Base-by-base conservation (phyloP, 2,113 vertebrate genomes). In the Cavia porcellus region DNA sequence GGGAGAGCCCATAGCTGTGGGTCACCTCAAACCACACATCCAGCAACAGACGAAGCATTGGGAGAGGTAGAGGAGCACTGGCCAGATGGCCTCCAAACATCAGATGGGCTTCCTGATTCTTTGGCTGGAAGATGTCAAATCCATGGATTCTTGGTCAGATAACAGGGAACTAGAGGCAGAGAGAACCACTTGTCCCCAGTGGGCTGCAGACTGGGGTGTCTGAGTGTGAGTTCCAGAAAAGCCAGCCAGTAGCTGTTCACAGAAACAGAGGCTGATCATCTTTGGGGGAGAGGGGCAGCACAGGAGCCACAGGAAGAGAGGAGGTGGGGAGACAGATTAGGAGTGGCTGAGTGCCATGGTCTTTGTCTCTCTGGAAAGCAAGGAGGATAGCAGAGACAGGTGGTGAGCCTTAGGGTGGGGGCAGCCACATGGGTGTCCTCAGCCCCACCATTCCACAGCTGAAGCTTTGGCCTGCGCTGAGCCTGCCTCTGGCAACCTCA, bases 321-420 rank as follows among this genome's bases (percentile, higher is more conserved):
- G 32, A 7, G 7, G 0, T 2, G 14, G 20, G 52, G 14, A 32
- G 52, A 3, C 17, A 24, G 30, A 45, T 15, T 25, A 14, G 2
- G 50, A 55, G 84, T 1, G 0, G 35, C 25, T 1, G 3, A 62
- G 32, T 0, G 1, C 24, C 6, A 20, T 32, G 32, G 84, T 52
- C 30, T 19, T 22, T 1, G 3, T 50, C 42, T 50, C 42, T 50
- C 32, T 62, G 70, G 52, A 57, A 32, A 3, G 6, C 30, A 32
- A 52, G 35, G 45, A 80, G 3, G 30, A 30, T 30, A 72, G n/a
- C 42, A 38, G 9, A 59, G 62, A 68, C 38, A 47, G 62, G 61
- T 70, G 86, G 62, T 9, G 52, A 11, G 85, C 32, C 24, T 30
- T 24, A 7, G 28, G 45, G 13, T 5, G 1, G 4, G 72, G 42